Evolutionary conservation across 2,113 vertebrate genomes (phyloP).

Genomic region (Pycnonotus jocosus): DNA sequence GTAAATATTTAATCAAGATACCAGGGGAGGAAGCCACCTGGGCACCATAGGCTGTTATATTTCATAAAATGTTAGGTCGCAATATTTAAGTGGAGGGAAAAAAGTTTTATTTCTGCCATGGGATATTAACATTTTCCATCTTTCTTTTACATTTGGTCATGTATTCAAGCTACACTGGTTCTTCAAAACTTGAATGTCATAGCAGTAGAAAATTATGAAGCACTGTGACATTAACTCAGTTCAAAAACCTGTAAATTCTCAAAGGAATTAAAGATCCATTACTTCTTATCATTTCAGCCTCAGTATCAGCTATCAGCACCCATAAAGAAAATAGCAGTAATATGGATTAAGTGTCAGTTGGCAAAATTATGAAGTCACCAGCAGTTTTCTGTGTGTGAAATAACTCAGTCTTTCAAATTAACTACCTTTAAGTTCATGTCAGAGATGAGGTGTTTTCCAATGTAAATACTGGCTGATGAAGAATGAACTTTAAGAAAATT

Average conservation of each 20-base stretch:
- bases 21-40: neutral
- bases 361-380: neutral
- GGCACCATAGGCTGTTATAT: neutral
- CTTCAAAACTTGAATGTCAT: neutral
- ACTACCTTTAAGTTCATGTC: neutral
- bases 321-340: neutral
- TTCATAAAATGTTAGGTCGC: neutral
- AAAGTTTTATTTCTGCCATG: neutral
- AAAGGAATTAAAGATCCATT: neutral
- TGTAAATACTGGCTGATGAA: neutral
- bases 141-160: neutral
- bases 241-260: neutral
- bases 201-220: neutral
- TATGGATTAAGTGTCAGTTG: neutral
- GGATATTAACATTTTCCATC: neutral
- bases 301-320: neutral
- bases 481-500: neutral
- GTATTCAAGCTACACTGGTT: neutral
- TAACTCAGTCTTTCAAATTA: neutral
- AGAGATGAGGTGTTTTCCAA: neutral
- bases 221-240: neutral
- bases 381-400: neutral
- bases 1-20: conserved; percentile 34
- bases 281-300: neutral
- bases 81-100: neutral